These are phyloP conservation scores for Pseudobourletiella spinata DNA, from an alignment of 1,140 invertebrate species.

Conservation along the genomic window DNA sequence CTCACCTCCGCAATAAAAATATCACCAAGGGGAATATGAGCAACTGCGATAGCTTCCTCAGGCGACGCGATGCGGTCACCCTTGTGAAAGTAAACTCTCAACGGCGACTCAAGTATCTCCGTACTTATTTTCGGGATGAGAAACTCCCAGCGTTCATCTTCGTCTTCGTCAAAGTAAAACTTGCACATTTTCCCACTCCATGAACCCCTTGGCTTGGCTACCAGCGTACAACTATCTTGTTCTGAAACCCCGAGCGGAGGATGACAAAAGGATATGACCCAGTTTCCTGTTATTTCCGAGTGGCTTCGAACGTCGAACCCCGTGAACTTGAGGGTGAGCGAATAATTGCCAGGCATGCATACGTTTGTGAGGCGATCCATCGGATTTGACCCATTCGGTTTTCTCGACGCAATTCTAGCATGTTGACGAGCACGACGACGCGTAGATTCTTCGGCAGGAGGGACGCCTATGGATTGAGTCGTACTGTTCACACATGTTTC, in stretches of 20 bases:
- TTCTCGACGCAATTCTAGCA: too few species aligned
- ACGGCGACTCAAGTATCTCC: slow-evolving; percentile 1
- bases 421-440: too few species aligned
- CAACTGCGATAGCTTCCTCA: neutral
- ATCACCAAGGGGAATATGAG: slow-evolving; percentile 8
- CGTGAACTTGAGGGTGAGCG: neutral
- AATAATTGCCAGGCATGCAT: neutral
- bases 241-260: neutral
- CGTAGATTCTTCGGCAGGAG: too few species aligned
- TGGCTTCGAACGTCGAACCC: neutral
- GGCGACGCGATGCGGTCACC: neutral
- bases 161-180: neutral
- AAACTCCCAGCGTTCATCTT: neutral
- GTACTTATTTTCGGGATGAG: neutral
- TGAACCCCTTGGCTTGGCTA: neutral
- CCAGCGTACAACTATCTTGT: neutral
- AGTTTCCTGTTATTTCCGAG: neutral
- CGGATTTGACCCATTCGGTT: too few species aligned
- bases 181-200: neutral
- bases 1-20: slow-evolving; percentile 5
- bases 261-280: neutral
- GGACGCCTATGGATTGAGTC: too few species aligned
- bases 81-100: slow-evolving; percentile 1
- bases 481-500: too few species aligned
- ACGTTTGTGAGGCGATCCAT: too few species aligned